Percentiles rank a stretch among this genome's conserved stretches.
These are phyloP conservation scores for Bovichtus diacanthus DNA, from an alignment of 2,797 vertebrate species.

Conservation along the genomic window DNA sequence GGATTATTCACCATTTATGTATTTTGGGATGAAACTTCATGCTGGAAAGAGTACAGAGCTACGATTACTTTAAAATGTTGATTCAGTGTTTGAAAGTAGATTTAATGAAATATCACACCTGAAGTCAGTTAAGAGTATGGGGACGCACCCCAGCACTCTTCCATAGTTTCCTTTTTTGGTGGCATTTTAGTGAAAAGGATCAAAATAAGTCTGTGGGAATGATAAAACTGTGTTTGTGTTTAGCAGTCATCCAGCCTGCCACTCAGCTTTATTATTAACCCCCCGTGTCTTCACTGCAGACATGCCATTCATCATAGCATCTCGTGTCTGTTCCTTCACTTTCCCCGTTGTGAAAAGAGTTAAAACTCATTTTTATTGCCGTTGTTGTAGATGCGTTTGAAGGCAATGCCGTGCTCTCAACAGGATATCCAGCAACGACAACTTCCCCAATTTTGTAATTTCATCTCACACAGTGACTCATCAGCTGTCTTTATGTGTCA, in stretches of 20 bases:
- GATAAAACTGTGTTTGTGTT: constrained; percentile 24
- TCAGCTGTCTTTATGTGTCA: not conserved
- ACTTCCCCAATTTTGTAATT: constrained; percentile 18
- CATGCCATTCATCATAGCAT: constrained; percentile 30
- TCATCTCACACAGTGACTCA: constrained; percentile 37
- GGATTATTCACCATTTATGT: constrained; percentile 15
- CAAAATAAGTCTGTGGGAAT: constrained; percentile 4
- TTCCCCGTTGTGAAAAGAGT: constrained; percentile 21
- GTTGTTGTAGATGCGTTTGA: not conserved
- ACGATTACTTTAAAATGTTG: not conserved
- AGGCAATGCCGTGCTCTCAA: constrained; percentile 19
- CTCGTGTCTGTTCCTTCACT: constrained; percentile 31
- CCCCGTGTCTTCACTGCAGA: constrained; percentile 48
- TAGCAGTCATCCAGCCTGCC: constrained; percentile 7
- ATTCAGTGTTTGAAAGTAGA: not conserved
- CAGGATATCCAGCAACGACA: constrained; percentile 12
- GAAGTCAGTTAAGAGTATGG: not conserved
- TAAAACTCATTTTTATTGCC: constrained; percentile 13
- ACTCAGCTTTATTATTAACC: constrained; percentile 59
- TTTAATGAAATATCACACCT: not conserved
- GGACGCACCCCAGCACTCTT: not conserved
- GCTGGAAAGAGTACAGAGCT: not conserved
- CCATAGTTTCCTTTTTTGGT: not conserved
- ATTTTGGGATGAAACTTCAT: not conserved
- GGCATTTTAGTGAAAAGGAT: not conserved